Percentiles rank a stretch among this genome's conserved stretches.
These are phyloP conservation scores for Engystomops pustulosus DNA, from an alignment of 2,113 vertebrate species.

Conservation along the genomic window DNA sequence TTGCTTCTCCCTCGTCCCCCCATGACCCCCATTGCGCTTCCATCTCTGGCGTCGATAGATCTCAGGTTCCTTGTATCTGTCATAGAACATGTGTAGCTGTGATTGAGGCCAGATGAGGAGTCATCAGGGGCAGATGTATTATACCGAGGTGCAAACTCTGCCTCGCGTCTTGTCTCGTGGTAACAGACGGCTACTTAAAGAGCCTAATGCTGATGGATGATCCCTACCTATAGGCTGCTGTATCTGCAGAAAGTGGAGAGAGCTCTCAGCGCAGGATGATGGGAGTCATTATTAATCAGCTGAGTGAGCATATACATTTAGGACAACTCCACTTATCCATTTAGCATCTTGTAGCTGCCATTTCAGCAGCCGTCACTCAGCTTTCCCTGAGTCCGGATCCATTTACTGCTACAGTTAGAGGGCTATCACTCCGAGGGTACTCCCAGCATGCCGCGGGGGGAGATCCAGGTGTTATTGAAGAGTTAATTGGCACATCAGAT, in stretches of 20 bases:
- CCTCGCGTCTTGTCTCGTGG: not conserved
- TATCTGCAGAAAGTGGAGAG: not conserved
- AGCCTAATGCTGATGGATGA: not conserved
- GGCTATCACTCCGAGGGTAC: too few species aligned
- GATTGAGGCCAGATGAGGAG: slow-evolving; percentile 19
- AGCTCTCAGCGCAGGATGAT: not conserved
- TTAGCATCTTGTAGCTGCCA: not conserved
- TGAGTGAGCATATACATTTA: too few species aligned
- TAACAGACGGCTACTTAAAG: not conserved
- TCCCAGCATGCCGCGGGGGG: too few species aligned
- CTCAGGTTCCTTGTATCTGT: not conserved
- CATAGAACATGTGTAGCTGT: not conserved
- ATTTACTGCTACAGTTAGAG: too few species aligned
- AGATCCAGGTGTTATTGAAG: too few species aligned
- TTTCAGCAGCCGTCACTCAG: not conserved
- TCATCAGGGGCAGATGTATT: not conserved
- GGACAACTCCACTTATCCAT: too few species aligned
- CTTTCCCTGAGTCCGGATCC: not conserved
- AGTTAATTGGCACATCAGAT: too few species aligned
- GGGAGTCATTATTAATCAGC: not conserved
- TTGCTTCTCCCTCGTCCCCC: too few species aligned
- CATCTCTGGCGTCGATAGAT: not conserved
- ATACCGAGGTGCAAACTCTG: not conserved
- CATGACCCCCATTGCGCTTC: not conserved
- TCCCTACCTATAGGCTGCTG: not conserved